Evolutionary conservation across 2,113 vertebrate species (phyloP).

Genomic region (Morone chrysops): DNA sequence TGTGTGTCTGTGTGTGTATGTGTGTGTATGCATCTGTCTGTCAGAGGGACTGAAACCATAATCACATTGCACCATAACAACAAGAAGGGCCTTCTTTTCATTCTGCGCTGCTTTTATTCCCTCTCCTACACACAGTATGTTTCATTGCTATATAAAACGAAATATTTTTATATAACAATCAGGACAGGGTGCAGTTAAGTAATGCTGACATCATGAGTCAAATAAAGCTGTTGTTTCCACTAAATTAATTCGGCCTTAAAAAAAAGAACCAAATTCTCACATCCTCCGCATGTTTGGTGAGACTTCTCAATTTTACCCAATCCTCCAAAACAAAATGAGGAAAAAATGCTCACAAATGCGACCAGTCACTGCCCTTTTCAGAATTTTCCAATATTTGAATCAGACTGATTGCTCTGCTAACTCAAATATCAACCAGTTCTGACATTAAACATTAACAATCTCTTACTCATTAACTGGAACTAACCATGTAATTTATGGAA

Average conservation of each 20-base stretch:
- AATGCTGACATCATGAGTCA: background rate
- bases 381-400: background rate
- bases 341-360: background rate
- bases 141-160: background rate
- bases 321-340: background rate
- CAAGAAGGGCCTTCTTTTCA: background rate
- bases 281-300: background rate
- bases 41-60: background rate
- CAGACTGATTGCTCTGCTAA: too few relatives aligned
- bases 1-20: background rate
- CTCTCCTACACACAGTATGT: background rate
- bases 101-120: slow-evolving; percentile 1
- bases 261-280: too few relatives aligned
- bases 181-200: slow-evolving; percentile 2
- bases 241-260: too few relatives aligned
- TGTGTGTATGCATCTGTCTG: background rate
- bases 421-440: background rate
- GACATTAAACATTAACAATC: background rate
- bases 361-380: background rate
- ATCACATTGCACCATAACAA: slow-evolving; percentile 5
- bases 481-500: too few relatives aligned
- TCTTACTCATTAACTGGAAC: background rate
- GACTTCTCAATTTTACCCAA: background rate
- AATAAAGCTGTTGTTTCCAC: background rate
- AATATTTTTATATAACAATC: slow-evolving; percentile 1